Conservation (phyloP, 2,888 invertebrate species). For the Coelopa pilipes region DNA sequence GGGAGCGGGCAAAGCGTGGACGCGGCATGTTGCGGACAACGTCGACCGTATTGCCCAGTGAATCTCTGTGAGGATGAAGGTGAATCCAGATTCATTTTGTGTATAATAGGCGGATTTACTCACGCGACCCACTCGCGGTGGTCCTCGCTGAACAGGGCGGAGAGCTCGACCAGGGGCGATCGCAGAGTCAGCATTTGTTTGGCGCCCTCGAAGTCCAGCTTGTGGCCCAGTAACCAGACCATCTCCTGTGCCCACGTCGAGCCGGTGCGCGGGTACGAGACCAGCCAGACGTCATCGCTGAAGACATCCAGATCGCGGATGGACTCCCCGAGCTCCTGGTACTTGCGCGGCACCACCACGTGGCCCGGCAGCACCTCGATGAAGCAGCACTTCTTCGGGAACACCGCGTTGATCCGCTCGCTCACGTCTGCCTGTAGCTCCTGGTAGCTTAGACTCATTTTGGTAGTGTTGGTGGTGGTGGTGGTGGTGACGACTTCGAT, state of each 20-base stretch:
- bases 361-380: conserved; percentile 79
- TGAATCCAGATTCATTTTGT: neutral
- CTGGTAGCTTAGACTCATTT: conserved; percentile 64
- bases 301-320: conserved; percentile 78
- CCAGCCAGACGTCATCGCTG: conserved; percentile 84
- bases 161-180: conserved; percentile 80
- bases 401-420: conserved; percentile 74
- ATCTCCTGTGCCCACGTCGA: conserved; percentile 96
- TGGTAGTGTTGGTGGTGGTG: neutral
- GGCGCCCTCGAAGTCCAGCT: conserved; percentile 81
- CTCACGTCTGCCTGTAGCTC: conserved; percentile 73
- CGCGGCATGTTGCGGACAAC: conserved; percentile 75
- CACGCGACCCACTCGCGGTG: conserved; percentile 72
- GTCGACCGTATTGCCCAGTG: conserved; percentile 78
- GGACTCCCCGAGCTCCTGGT: conserved; percentile 74
- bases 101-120: conserved; percentile 52
- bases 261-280: conserved; percentile 90
- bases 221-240: conserved; percentile 87
- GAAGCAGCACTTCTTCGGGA: conserved; percentile 76
- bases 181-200: conserved; percentile 70
- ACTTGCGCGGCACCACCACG: conserved; percentile 77
- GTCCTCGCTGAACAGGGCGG: conserved; percentile 73
- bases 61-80: conserved; percentile 47
- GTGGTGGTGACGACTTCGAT: no score
- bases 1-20: conserved; percentile 80